Percentiles rank a stretch among this genome's conserved stretches.
Evolutionary conservation across 1,140 invertebrate species (phyloP).

Genomic region (Rhagoletis zephyria): DNA sequence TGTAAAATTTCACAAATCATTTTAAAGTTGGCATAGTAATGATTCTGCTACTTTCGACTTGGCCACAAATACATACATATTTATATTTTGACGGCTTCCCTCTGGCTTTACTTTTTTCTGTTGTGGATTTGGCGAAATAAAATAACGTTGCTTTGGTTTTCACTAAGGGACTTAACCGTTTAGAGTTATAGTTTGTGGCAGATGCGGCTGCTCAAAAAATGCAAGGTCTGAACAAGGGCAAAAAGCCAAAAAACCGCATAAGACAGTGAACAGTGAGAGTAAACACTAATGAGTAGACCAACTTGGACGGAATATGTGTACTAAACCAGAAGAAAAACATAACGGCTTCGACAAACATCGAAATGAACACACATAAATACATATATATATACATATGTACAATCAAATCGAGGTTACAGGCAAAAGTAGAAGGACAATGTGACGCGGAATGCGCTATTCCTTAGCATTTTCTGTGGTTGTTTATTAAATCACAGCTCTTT

Average conservation of each 20-base stretch:
- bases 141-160: background rate
- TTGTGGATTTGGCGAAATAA: background rate
- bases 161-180: background rate
- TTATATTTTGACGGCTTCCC: background rate
- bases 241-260: background rate
- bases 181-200: background rate
- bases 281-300: background rate
- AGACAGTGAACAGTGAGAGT: background rate
- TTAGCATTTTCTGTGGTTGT: background rate
- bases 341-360: too few relatives aligned
- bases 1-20: too few relatives aligned
- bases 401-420: background rate
- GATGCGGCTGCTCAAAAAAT: background rate
- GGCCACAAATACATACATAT: slow-evolving; percentile 8
- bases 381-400: background rate
- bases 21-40: background rate
- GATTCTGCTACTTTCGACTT: background rate
- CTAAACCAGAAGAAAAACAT: too few relatives aligned
- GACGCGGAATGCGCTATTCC: background rate
- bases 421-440: background rate
- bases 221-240: background rate
- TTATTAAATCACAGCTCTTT: background rate
- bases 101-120: background rate
- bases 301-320: too few relatives aligned
- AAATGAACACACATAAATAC: background rate